Evolutionary conservation across 2,888 invertebrate genomes (phyloP), one percentile per base, ranked within the genome.

Genomic region (Parochlus steinenii): DNA sequence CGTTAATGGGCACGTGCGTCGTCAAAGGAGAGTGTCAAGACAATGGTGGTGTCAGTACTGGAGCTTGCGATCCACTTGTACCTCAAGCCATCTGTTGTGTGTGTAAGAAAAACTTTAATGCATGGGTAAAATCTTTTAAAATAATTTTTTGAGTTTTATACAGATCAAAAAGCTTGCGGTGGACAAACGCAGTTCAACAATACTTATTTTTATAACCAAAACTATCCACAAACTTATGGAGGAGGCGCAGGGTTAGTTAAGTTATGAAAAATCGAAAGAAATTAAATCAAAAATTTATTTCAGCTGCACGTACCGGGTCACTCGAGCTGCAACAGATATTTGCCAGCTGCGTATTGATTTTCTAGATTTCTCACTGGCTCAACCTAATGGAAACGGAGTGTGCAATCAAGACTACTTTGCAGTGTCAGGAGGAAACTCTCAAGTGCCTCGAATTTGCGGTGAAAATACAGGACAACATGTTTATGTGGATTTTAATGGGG

Each of bases 81-180:
- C 67, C 68, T 37, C 69, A 79, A 47, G 86, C 85, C 3, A 69
- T 78, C 38, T 87, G 87, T 52, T 87, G 87, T 51, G 69, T 83
- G 40, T 74, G 86, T 86, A 62, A 70, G 72, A 63, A 27, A 14
- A 16, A 10, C n/a, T 15, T n/a, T 6, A 3, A 3, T 26, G n/a
- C 16, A 15, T 16, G 14, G 20, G 19, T 25, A 22, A 10, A 18
- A 15, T 24, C 12, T 19, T 29, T 38, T 31, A 32, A 18, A 2
- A 14, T 25, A 6, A 15, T 31, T 16, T 22, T 37, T 31, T 38
- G 40, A 12, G 8, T 28, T 28, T 28, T 28, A 6, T 25, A 25
- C 50, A 86, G 86, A 78, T 49, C 69, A 75, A 45, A 67, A 70
- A 45, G 63, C 73, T 0, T 87, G 87, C 46, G 81, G 82, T 3